These are phyloP conservation scores for Drosophila acutilabella DNA, from an alignment of 2,888 invertebrate genomes.

Conservation along the genomic window DNA sequence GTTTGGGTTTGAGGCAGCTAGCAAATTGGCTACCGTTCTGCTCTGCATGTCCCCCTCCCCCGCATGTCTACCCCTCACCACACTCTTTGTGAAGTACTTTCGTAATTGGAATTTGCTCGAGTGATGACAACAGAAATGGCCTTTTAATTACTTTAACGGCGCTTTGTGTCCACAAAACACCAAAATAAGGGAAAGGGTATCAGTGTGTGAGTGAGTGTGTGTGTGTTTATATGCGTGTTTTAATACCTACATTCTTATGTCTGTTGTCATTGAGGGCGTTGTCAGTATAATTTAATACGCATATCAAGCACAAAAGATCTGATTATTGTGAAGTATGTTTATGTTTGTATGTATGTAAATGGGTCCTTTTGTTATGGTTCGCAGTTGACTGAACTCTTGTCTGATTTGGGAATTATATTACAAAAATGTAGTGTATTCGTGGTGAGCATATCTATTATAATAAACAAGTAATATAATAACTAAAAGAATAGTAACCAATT, in stretches of 20 bases:
- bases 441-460: not conserved
- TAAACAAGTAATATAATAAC: no score
- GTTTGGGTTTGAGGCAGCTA: conserved; percentile 70
- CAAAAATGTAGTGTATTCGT: not conserved
- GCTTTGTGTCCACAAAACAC: conserved; percentile 27
- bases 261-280: conserved; percentile 38
- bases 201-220: not conserved
- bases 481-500: no score
- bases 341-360: conserved; percentile 35
- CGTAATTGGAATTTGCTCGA: conserved; percentile 41
- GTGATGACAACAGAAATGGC: conserved; percentile 56
- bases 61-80: not conserved
- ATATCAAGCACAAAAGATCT: conserved; percentile 50
- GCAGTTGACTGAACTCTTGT: conserved; percentile 28
- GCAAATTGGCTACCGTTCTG: conserved; percentile 47
- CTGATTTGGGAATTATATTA: not conserved
- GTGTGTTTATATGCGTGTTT: not conserved
- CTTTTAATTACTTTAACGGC: conserved; percentile 64
- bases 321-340: conserved; percentile 21
- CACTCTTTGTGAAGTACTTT: conserved; percentile 13
- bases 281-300: conserved; percentile 25
- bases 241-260: not conserved
- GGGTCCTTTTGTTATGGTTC: conserved; percentile 35
- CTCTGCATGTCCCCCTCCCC: not conserved
- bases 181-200: not conserved